Evolutionary conservation across 2,797 vertebrate genomes (phyloP).

Genomic region (Sebastes trivittatus): DNA sequence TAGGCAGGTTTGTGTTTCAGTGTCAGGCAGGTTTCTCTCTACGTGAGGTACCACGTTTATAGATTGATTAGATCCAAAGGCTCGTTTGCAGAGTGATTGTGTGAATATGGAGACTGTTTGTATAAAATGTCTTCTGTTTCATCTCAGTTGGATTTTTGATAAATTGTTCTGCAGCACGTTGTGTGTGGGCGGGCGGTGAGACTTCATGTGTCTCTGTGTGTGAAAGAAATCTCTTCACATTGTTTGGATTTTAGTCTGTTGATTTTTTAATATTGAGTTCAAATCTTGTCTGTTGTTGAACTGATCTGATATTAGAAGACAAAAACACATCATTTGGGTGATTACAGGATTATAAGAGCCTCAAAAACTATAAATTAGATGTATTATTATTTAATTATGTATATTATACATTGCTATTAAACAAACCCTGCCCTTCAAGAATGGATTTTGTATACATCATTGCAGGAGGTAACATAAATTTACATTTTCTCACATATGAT

Average conservation of each 20-base stretch:
- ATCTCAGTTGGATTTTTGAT: background rate
- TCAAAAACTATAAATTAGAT: background rate
- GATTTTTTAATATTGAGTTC: background rate
- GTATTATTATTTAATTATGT: background rate
- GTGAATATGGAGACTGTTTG: background rate
- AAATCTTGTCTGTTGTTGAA: background rate
- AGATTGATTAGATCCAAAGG: background rate
- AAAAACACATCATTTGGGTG: background rate
- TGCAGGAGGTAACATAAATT: too few relatives aligned
- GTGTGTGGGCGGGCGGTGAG: constrained; percentile 28
- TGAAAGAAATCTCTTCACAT: constrained; percentile 19
- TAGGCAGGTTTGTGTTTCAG: constrained; percentile 38
- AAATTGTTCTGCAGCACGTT: background rate
- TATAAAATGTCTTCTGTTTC: background rate
- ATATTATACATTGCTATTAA: background rate
- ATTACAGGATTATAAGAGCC: background rate
- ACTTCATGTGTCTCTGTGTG: constrained; percentile 7
- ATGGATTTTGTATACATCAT: background rate
- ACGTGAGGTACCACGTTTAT: background rate
- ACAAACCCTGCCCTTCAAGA: background rate
- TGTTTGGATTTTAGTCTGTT: background rate
- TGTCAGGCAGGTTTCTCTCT: background rate
- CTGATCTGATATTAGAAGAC: background rate
- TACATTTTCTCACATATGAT: too few relatives aligned
- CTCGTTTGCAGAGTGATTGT: background rate